Percentiles rank a stretch among this genome's conserved stretches.
phyloP scores from a whole-genome alignment of 2,888 invertebrate species.

The Entomobrya proxima region DNA sequence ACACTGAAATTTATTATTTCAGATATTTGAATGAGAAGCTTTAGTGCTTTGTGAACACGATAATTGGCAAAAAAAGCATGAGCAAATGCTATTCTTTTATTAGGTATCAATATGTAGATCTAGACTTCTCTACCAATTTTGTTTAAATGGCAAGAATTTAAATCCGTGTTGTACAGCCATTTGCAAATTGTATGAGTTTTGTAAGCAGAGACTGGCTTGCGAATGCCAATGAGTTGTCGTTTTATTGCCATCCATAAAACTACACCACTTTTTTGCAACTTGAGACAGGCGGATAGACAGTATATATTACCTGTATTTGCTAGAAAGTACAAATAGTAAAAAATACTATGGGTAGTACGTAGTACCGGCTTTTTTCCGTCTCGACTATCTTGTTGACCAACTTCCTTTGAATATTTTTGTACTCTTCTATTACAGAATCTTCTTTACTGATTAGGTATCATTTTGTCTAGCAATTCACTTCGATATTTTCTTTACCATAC shows the following conservation, averaged over 20 bases:
- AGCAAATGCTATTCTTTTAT: too few relatives aligned
- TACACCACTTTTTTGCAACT: neutral
- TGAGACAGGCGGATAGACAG: neutral
- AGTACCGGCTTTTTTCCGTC: constrained; percentile 1
- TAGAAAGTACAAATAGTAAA: neutral
- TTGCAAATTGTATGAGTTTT: too few relatives aligned
- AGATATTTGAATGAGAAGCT: too few relatives aligned
- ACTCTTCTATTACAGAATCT: neutral
- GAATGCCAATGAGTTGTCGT: neutral
- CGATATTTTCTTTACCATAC: neutral
- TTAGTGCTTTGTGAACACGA: too few relatives aligned
- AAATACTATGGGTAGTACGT: neutral
- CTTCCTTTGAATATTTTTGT: constrained; percentile 40
- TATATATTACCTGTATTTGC: neutral
- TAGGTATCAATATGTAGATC: too few relatives aligned
- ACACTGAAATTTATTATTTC: too few relatives aligned
- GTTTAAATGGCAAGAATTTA: too few relatives aligned
- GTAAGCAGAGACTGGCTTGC: too few relatives aligned
- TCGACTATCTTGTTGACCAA: constrained; percentile 6
- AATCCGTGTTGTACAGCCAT: too few relatives aligned
- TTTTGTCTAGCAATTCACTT: neutral
- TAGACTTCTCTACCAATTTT: too few relatives aligned
- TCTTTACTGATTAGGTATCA: neutral
- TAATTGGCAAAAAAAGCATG: too few relatives aligned
- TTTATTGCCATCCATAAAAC: neutral